Percentiles rank a stretch among this genome's conserved stretches.
Conservation (phyloP, 2,888 invertebrate genomes). For the Elmis aenea region DNA sequence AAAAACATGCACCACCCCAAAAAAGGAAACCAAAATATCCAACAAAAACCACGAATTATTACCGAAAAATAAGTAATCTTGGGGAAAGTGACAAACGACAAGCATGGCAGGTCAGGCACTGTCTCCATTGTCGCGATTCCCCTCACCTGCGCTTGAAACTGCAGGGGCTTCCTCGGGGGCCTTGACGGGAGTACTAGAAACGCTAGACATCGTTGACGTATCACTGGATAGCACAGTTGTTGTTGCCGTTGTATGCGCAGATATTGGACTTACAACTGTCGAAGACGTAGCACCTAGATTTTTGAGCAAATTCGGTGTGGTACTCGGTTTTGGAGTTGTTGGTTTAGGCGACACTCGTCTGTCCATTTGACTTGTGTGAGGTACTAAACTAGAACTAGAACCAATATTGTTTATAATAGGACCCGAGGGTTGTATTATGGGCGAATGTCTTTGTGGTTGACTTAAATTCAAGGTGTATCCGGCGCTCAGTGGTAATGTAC, state of each 20-base stretch:
- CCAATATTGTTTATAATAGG: conserved; percentile 38
- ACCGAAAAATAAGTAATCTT: conserved; percentile 43
- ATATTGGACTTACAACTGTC: conserved; percentile 20
- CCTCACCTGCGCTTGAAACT: conserved; percentile 41
- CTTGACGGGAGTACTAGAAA: conserved; percentile 11
- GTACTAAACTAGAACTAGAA: conserved; percentile 22
- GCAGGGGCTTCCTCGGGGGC: conserved; percentile 15
- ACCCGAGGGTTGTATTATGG: conserved; percentile 45
- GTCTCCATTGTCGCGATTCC: conserved; percentile 44
- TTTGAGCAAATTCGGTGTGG: conserved; percentile 25
- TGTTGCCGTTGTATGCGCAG: conserved; percentile 8
- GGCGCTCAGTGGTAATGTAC: conserved; percentile 26
- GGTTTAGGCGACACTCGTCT: conserved; percentile 36
- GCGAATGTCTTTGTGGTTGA: conserved; percentile 39
- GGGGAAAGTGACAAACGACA: conserved; percentile 40
- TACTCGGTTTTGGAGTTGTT: conserved; percentile 32
- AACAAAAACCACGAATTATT: conserved; percentile 40
- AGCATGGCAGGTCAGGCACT: conserved; percentile 44
- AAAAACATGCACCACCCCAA: conserved; percentile 20
- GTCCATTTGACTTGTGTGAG: conserved; percentile 28
- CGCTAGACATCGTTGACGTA: conserved; percentile 8
- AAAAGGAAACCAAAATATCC: conserved; percentile 27
- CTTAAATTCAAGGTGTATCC: conserved; percentile 39
- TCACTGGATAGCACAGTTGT: conserved; percentile 10
- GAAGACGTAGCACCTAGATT: conserved; percentile 19